A percentile compares a stretch with the other conserved stretches of the same genome.
Evolutionary conservation across 2,888 invertebrate genomes (phyloP).

Genomic region (Ryuthela nishihirai): DNA sequence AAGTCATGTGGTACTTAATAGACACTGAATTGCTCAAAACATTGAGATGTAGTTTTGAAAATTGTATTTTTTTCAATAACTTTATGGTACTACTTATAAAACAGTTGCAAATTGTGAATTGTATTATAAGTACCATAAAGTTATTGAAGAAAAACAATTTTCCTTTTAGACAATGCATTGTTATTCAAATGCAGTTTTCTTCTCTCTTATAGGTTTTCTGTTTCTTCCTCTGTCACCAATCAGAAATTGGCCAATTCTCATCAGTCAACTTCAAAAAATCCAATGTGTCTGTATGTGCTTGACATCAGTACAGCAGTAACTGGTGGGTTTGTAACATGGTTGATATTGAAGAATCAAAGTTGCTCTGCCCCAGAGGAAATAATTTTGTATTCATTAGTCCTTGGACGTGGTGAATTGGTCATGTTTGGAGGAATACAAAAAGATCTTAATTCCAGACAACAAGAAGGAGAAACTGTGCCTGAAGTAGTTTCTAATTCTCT

Average conservation of each 20-base stretch:
- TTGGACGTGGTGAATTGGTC: conserved; percentile 85
- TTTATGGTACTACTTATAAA: no score
- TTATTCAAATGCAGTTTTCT: neutral
- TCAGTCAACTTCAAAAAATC: conserved; percentile 54
- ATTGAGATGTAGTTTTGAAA: no score
- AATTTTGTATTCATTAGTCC: conserved; percentile 81
- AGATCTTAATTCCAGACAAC: conserved; percentile 58
- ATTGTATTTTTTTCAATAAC: no score
- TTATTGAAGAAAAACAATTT: neutral
- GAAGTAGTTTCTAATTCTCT: conserved; percentile 72
- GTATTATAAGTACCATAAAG: neutral
- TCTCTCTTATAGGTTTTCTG: neutral
- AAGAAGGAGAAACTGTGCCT: conserved; percentile 56
- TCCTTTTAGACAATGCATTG: neutral
- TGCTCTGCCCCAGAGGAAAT: conserved; percentile 69
- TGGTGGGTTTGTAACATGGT: conserved; percentile 58
- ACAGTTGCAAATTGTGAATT: no score
- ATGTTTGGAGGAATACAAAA: conserved; percentile 95
- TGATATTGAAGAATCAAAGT: conserved; percentile 21
- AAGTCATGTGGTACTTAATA: no score
- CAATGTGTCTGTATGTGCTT: conserved; percentile 77
- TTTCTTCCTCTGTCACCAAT: no score
- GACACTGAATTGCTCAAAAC: no score
- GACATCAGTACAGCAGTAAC: conserved; percentile 71
- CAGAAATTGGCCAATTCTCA: conserved; percentile 6